phyloP scores from a whole-genome alignment of 2,888 invertebrate genomes.

The Brachypalpus laphriformis region DNA sequence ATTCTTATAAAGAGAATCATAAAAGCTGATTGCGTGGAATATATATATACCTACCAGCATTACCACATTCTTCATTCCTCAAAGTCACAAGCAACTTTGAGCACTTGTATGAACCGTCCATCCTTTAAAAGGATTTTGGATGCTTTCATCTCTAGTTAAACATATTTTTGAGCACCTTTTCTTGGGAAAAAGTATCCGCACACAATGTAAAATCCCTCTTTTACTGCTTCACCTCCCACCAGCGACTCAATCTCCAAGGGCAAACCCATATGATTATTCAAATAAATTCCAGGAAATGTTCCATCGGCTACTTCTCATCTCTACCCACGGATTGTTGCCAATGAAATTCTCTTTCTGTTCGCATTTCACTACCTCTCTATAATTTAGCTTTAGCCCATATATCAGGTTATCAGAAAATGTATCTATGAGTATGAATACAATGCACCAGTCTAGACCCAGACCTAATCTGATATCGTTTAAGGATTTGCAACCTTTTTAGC shows the following conservation, averaged over 20 bases:
- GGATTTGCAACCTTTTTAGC: slow-evolving; percentile 43
- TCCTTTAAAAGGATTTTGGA: neutral
- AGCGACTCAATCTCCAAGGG: neutral
- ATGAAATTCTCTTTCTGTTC: slow-evolving; percentile 40
- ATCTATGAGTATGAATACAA: slow-evolving; percentile 45
- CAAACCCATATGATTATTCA: slow-evolving; percentile 29
- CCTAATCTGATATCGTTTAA: slow-evolving; percentile 59
- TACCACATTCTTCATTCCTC: neutral
- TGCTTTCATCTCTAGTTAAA: slow-evolving; percentile 3
- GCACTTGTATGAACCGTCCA: neutral
- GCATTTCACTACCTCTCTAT: neutral
- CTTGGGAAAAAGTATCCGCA: neutral
- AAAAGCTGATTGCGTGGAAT: too few relatives aligned
- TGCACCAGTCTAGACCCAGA: slow-evolving; percentile 56
- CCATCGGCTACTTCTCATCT: slow-evolving; percentile 7
- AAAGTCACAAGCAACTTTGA: neutral
- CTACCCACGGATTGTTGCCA: slow-evolving; percentile 36
- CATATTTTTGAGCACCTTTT: neutral
- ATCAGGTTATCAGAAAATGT: slow-evolving; percentile 59
- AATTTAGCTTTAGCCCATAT: slow-evolving; percentile 12
- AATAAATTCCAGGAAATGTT: slow-evolving; percentile 50
- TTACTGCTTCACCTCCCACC: neutral
- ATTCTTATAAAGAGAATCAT: too few relatives aligned
- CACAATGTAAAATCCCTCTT: neutral
- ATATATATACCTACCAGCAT: too few relatives aligned